Evolutionary conservation across 2,888 invertebrate genomes (phyloP), one percentile per base, ranked within the genome.

Genomic region (Calameuta filiformis): DNA sequence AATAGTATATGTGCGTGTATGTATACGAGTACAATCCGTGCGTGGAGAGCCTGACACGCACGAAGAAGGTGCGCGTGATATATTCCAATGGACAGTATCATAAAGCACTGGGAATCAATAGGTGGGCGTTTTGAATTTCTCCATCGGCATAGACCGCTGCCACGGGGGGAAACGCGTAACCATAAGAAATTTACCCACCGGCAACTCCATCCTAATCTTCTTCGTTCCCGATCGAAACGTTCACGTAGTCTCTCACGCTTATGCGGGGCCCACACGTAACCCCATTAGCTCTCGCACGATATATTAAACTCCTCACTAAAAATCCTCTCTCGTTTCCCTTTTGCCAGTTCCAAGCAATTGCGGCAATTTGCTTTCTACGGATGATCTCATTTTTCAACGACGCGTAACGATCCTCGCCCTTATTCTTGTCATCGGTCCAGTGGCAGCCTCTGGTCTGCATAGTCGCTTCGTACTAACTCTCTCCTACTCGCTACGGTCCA

Each of bases 81-180:
- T 56, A 56, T 23, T 56, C 56, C 2, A 23, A 56, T 56, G 56
- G 56, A 56, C 56, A 23, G 15, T 56, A 56, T 56, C 56, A 56
- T 56, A 23, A 56, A 56, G 56, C 56, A 56, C 56, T 56, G 56
- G 15, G 82, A 77, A 84, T 84, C 84, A 81, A 84, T 56, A 23
- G 56, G 56, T 56, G 56, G 56, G 56, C 56, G 56, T 56, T 56
- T 56, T 56, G 56, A 56, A 23, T 56, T 56, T 56, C 56, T 23
- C 56, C 56, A 56, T 15, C 23, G 56, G 56, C 15, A 56, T 23
- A 56, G 2, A 23, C 9, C 56, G 23, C 56, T 9, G 23, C 56
- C 56, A 56, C 23, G 56, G 56, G 56, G 56, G 37, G 12, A 37
- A 56, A 56, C 9, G 56, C 23, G 23, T 56, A 23, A 56, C 56